A percentile compares a stretch with the other conserved stretches of the same genome.
Conservation (phyloP, 2,797 vertebrate genomes). For the Centropyge bicolor region DNA sequence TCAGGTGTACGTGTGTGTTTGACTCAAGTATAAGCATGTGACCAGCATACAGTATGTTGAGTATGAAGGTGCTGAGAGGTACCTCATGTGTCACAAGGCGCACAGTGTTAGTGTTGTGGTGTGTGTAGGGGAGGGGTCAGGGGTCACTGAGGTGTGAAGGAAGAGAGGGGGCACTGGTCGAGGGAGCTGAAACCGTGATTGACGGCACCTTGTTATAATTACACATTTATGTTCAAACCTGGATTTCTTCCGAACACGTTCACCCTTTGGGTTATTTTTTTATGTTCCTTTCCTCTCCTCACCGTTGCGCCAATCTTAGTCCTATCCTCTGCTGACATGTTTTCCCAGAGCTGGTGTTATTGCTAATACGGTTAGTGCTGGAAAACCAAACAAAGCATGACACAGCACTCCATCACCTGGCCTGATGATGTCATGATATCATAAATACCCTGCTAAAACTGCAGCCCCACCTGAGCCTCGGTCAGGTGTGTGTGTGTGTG, state of each 20-base stretch:
- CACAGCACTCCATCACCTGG: conserved; percentile 80
- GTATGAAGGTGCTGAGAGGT: conserved; percentile 40
- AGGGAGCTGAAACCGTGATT: conserved; percentile 48
- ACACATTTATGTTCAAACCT: conserved; percentile 27
- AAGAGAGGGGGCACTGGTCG: conserved; percentile 4
- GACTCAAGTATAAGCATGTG: background rate
- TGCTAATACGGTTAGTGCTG: conserved; percentile 70
- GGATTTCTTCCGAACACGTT: conserved; percentile 44
- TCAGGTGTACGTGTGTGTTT: background rate
- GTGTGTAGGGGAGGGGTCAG: conserved; percentile 28
- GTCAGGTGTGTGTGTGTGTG: conserved; percentile 35
- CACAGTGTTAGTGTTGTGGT: conserved; percentile 47
- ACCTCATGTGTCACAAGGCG: conserved; percentile 38
- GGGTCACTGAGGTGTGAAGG: conserved; percentile 53
- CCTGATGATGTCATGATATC: conserved; percentile 76
- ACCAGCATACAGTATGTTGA: conserved; percentile 12
- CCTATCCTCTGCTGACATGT: conserved; percentile 66
- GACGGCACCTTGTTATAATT: conserved; percentile 64
- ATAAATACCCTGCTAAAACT: conserved; percentile 54
- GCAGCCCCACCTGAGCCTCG: conserved; percentile 35
- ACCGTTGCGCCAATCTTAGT: conserved; percentile 32
- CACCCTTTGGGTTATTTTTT: conserved; percentile 46
- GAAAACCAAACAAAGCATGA: conserved; percentile 83
- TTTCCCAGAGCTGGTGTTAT: conserved; percentile 72
- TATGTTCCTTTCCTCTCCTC: conserved; percentile 31